phyloP scores from a whole-genome alignment of 2,797 vertebrate genomes.

The Coluber constrictor region DNA sequence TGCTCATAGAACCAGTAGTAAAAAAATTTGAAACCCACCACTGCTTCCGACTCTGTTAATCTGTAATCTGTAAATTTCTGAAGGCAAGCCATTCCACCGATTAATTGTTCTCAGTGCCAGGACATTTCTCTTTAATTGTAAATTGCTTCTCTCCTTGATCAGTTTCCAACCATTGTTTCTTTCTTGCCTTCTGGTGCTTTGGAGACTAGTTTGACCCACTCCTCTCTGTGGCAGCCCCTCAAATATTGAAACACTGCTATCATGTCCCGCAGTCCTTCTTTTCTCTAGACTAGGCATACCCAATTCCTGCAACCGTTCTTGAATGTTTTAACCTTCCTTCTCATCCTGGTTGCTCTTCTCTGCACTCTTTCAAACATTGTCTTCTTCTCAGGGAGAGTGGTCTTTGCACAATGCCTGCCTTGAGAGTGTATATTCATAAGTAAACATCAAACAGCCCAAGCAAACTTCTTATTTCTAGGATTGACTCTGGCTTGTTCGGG shows the following conservation, averaged over 20 bases:
- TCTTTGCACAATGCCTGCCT: background rate
- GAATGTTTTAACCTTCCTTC: background rate
- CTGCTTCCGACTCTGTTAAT: no score
- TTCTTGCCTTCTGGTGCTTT: no score
- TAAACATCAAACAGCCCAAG: background rate
- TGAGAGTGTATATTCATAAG: background rate
- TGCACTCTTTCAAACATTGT: background rate
- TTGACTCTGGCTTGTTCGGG: background rate
- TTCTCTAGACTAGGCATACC: background rate
- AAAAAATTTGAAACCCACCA: no score
- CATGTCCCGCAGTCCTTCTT: background rate
- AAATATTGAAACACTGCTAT: background rate
- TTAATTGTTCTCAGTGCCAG: background rate
- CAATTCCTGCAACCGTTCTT: background rate
- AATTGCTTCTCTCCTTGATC: no score
- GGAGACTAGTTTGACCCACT: no score
- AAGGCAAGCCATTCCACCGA: no score
- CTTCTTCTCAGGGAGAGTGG: background rate
- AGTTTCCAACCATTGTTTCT: no score
- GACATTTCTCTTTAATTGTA: no score
- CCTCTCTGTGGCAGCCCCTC: background rate
- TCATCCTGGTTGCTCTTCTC: background rate
- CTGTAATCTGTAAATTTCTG: background rate
- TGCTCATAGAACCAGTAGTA: no score
- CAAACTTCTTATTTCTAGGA: background rate